These are phyloP conservation scores for Illadopsis cleaveri DNA, from an alignment of 2,113 vertebrate species.

Conservation along the genomic window DNA sequence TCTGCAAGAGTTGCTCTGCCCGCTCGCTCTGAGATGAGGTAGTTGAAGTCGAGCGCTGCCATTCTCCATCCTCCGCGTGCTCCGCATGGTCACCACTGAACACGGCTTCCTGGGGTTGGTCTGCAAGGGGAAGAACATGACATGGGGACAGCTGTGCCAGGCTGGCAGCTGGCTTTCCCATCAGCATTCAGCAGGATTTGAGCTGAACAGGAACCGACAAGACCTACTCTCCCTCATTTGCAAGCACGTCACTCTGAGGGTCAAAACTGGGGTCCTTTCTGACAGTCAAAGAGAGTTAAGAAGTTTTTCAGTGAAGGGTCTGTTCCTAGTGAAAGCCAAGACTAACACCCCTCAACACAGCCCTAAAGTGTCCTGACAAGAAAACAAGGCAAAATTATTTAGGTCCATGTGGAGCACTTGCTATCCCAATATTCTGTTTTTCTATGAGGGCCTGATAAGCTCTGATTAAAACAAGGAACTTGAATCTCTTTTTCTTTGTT, in stretches of 20 bases:
- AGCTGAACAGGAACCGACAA: background rate
- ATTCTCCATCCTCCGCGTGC: constrained; percentile 80
- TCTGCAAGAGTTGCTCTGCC: constrained; percentile 81
- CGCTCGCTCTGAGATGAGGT: constrained; percentile 90
- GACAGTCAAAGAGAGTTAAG: background rate
- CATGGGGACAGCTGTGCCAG: background rate
- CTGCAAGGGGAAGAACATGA: constrained; percentile 61
- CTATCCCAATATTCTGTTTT: background rate
- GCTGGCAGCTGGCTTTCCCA: background rate
- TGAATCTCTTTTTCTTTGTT: background rate
- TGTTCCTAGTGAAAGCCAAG: background rate
- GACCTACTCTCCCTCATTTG: background rate
- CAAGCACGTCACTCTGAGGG: background rate
- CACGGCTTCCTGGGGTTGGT: constrained; percentile 80
- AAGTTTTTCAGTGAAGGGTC: background rate
- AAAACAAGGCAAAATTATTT: background rate
- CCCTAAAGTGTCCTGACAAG: background rate
- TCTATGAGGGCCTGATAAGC: background rate
- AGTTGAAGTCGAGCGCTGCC: constrained; percentile 88
- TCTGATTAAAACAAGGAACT: background rate
- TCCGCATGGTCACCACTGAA: constrained; percentile 79
- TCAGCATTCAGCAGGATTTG: background rate
- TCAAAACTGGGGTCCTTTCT: background rate
- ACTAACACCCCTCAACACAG: background rate
- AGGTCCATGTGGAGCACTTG: background rate